Base-by-base conservation (phyloP, 2,888 invertebrate genomes). In the Leptopilina drosophilae region DNA sequence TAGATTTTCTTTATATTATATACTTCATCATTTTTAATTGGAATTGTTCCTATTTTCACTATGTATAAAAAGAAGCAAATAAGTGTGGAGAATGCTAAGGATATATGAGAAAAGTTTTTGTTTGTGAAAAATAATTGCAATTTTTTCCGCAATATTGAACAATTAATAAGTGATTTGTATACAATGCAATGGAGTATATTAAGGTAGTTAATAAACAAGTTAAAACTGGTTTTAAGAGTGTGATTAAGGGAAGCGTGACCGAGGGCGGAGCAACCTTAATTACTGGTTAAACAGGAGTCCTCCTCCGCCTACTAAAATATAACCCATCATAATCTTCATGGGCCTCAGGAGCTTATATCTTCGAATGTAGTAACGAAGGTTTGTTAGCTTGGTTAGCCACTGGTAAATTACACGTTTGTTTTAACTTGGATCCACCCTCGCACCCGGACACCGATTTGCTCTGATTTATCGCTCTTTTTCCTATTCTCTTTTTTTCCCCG, bases 391-490 rank as follows among this genome's bases (percentile, higher is more conserved):
- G 85, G 86, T 86, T 85, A 86, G 90, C 90, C 89, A 90, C 90
- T 87, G 90, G 86, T 90, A 90, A 91, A 91, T 91, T 90, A 89
- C 88, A 90, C 88, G 90, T 91, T 90, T 89, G 88, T 89, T 90
- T 89, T 85, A 88, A 86, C 79, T 64, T 81, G 79, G 80, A 83
- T 83, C 86, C 84, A 77, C 78, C 81, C 84, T 82, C 77, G 81
- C 86, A 81, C 80, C 86, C 81, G 81, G 82, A 81, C 86, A 78
- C 81, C 83, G 83, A 83, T 84, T 82, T 81, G 81, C 84, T 82
- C 84, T 87, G 87, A 89, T 89, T 89, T 88, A 89, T 87, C 84
- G 87, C 82, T 85, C 80, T 80, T 65, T 56, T 53, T 75, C 75
- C 53, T 75, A 49, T 73, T 75, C 33, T 53, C 53, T 53, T 49